Evolutionary conservation across 1,140 invertebrate genomes (phyloP), one percentile per base, ranked within the genome.

Genomic region (Drosophila tropicalis): DNA sequence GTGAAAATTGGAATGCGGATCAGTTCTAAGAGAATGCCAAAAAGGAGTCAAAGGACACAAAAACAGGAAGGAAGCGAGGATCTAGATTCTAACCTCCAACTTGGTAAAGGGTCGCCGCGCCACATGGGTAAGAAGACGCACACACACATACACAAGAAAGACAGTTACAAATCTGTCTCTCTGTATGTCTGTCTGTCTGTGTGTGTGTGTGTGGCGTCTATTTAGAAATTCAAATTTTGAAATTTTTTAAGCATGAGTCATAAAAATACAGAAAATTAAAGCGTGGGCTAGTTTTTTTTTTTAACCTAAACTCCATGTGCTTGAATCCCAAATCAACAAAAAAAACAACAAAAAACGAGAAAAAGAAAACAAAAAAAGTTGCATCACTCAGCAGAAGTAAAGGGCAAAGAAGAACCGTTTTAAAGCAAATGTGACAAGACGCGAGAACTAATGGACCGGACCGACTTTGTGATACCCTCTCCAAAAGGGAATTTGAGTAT

Each of bases 161-260:
- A 40, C 55, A 75, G 62, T 68, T 65, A 80, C 74, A 74, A 76
- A 83, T 84, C 84, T 89, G 63, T 63, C 15, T 19, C 60, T 34
- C 84, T 87, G 70, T 67, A 71, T 71, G 66, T 80, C 73, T 69
- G 15, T 51, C 63, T 51, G 44, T 22, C 19, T 67, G 71, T 74
- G 56, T 76, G 67, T 72, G 56, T 79, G 65, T 69, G 74, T 79
- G 70, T 70, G 63, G 81, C 80, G 72, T 83, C 84, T 86, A 87
- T 80, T 86, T 87, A 86, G 82, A 89, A 89, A 89, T 89, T 89
- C 80, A 89, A 89, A 89, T 89, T 17, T 51, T 89, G 67, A 84
- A 83, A 89, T 89, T 81, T 67, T 75, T 87, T 1, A 74, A 64
- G 73, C 77, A 73, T 89, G 84, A 89, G 84, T 89, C 84, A 89